phyloP scores from a whole-genome alignment of 2,888 invertebrate genomes.

The Xanthorhoe designata region DNA sequence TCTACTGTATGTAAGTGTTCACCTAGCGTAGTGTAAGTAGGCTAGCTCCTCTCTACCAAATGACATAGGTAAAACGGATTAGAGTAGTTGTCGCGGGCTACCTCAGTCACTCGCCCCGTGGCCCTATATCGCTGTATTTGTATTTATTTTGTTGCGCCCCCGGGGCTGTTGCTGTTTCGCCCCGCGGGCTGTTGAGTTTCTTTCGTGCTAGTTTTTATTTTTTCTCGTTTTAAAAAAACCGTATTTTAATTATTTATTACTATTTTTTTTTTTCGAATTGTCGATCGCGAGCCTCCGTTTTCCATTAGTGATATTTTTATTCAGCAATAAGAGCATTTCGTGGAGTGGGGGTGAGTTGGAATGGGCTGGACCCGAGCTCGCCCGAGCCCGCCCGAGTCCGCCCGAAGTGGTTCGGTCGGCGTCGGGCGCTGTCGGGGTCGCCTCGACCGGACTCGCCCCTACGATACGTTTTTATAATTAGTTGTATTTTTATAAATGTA shows the following conservation, averaged over 20 bases:
- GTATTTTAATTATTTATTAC: constrained; percentile 82
- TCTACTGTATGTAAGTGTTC: constrained; percentile 38
- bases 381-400: background rate
- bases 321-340: constrained; percentile 85
- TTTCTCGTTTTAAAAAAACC: constrained; percentile 75
- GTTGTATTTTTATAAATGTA: constrained; percentile 78
- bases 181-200: constrained; percentile 78
- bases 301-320: constrained; percentile 85
- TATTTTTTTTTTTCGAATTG: constrained; percentile 66
- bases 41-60: constrained; percentile 52
- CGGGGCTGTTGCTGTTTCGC: constrained; percentile 83
- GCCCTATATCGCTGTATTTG: constrained; percentile 80
- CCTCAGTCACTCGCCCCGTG: constrained; percentile 83
- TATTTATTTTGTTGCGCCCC: constrained; percentile 83
- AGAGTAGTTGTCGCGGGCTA: constrained; percentile 67
- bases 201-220: constrained; percentile 76
- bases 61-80: constrained; percentile 45
- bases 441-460: constrained; percentile 45
- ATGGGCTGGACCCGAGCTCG: constrained; percentile 1
- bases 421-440: constrained; percentile 11
- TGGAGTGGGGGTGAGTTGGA: constrained; percentile 48
- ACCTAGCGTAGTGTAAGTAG: constrained; percentile 36
- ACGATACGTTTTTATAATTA: constrained; percentile 72
- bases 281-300: constrained; percentile 81
- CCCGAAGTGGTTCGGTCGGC: background rate